Evolutionary conservation across 2,888 invertebrate genomes (phyloP).

Genomic region (Chymomyza fuscimana): DNA sequence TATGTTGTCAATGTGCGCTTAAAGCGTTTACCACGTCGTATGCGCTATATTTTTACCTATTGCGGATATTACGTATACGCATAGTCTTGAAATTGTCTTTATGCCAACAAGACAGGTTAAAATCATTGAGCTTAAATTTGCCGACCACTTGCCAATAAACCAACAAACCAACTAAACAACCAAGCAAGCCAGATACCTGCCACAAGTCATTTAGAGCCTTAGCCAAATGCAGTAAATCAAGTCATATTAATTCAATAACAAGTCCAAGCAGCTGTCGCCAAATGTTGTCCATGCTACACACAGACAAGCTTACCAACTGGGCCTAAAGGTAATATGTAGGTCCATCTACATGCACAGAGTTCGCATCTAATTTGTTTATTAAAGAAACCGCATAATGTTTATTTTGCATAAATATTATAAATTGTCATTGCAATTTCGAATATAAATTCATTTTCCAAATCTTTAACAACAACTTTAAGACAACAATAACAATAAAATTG

Average conservation of each 20-base stretch:
- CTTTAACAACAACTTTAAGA: background rate
- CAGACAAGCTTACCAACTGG: background rate
- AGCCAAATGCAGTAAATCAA: constrained; percentile 67
- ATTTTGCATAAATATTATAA: background rate
- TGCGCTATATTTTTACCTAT: background rate
- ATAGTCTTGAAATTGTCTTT: no score
- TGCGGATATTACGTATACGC: constrained; percentile 33
- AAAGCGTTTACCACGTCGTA: background rate
- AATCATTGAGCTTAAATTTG: background rate
- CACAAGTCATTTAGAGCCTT: constrained; percentile 48
- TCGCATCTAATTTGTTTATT: background rate
- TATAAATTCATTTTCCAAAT: background rate
- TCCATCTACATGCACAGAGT: no score
- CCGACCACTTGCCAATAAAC: background rate
- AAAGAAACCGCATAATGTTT: background rate
- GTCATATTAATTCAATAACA: constrained; percentile 71
- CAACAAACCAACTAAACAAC: background rate
- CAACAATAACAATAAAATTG: background rate
- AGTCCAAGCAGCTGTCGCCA: constrained; percentile 25
- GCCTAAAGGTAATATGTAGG: background rate
- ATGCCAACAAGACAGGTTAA: background rate
- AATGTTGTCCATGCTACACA: constrained; percentile 25
- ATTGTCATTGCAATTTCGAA: background rate
- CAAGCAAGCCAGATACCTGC: background rate
- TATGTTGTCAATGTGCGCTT: background rate